Evolutionary conservation across 2,888 invertebrate species (phyloP), one percentile per base, ranked within the genome.

Genomic region (Drosophila quinaria): DNA sequence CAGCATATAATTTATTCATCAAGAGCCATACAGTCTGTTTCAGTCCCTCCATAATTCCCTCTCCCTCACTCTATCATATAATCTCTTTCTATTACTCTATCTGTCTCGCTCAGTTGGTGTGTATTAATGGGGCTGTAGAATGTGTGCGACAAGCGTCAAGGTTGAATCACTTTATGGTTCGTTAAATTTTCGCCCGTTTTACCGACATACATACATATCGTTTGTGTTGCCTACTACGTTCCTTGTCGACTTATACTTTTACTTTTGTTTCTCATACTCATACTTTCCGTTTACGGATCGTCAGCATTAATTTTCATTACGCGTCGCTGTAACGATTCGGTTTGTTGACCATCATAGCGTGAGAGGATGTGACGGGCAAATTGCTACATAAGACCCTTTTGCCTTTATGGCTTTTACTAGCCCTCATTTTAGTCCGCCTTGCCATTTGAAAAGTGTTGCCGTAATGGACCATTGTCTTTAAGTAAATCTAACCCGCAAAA

Each of bases 261-360:
- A 70, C 87, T 87, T 79, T 76, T 68, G 66, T 69, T 74, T 68
- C 29, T 29, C 29, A 29, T 51, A 42, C 54, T 76, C 58, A 55
- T 64, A 69, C 71, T 75, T 63, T 67, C 65, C 74, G 77, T 81
- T 89, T 89, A 86, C 85, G 88, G 85, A 78, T 87, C 85, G 88
- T 86, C 85, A 89, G 89, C 89, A 86, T 89, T 87, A 89, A 86
- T 86, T 86, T 86, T 89, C 85, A 85, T 85, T 85, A 85, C 84
- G 81, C 84, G 84, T 85, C 79, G 81, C 81, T 74, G 80, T 84
- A 81, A 87, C 89, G 85, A 68, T 87, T 89, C 82, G 89, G 78
- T 85, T 85, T 85, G 89, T 86, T 86, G 90, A 87, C 80, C 86
- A 89, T 74, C 86, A 89, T 74, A 19, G 52, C 66, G 50, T 49